Percentiles rank a stretch among this genome's conserved stretches.
Evolutionary conservation across 2,888 invertebrate species (phyloP).

Genomic region (Crocallis elinguaria): DNA sequence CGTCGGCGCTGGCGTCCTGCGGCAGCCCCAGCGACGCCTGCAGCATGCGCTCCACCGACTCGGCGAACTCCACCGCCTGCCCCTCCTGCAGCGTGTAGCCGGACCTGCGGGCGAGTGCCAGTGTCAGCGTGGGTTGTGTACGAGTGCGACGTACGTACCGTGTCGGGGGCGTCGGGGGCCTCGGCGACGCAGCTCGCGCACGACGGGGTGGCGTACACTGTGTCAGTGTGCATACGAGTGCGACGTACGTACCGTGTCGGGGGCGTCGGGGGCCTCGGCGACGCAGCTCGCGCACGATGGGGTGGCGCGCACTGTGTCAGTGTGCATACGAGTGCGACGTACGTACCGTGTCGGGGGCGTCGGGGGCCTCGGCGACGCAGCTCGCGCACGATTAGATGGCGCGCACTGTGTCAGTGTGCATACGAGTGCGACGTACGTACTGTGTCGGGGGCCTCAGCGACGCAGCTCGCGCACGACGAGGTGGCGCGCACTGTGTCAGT

Average conservation of each 20-base stretch:
- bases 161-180: too few species aligned
- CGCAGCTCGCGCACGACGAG: background rate
- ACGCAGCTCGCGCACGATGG: background rate
- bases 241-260: slow-evolving; percentile 3
- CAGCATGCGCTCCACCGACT: slow-evolving; percentile 96
- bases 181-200: too few species aligned
- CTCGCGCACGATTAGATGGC: too few species aligned
- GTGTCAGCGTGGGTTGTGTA: too few species aligned
- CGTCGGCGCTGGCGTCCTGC: slow-evolving; percentile 82
- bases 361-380: background rate
- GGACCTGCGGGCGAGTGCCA: slow-evolving; percentile 86
- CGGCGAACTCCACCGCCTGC: slow-evolving; percentile 91
- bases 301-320: slow-evolving; percentile 23
- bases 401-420: too few species aligned
- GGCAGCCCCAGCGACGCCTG: slow-evolving; percentile 91
- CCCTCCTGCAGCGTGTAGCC: slow-evolving; percentile 93
- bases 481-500: background rate
- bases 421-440: too few species aligned
- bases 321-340: slow-evolving; percentile 16
- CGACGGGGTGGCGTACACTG: too few species aligned
- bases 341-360: slow-evolving; percentile 1
- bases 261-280: background rate
- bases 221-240: too few species aligned
- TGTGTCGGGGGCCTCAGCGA: too few species aligned
- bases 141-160: too few species aligned